Conservation (phyloP, 2,113 vertebrate genomes). For the Poicephalus meyeri region DNA sequence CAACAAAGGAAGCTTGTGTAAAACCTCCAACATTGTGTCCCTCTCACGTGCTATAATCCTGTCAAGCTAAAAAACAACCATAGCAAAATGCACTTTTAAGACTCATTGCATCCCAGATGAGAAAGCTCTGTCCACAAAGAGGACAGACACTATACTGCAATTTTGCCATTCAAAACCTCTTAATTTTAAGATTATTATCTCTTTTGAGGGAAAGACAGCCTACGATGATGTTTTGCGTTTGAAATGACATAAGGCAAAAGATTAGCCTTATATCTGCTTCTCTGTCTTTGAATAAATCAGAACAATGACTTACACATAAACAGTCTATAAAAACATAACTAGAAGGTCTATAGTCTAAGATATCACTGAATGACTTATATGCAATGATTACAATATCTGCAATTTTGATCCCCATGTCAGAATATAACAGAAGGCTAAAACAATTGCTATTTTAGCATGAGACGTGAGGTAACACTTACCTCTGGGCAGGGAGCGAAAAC, state of each 20-base stretch:
- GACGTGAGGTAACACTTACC: conserved; percentile 69
- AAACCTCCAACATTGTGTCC: conserved; percentile 24
- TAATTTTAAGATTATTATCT: neutral
- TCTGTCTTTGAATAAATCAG: neutral
- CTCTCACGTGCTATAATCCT: neutral
- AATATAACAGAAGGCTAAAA: neutral
- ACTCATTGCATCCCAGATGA: neutral
- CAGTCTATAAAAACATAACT: neutral
- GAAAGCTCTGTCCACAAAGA: neutral
- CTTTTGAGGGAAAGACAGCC: neutral
- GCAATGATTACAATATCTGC: neutral
- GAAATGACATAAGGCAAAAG: neutral
- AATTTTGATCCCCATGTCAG: neutral
- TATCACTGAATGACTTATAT: neutral
- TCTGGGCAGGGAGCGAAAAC: conserved; percentile 86
- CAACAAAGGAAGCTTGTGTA: conserved; percentile 51
- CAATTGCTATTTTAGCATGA: neutral
- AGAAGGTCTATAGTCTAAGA: neutral
- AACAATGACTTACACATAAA: neutral
- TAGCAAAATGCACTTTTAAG: neutral
- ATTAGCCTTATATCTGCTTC: neutral
- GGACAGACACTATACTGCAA: neutral
- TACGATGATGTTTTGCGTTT: neutral
- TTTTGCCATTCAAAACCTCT: neutral
- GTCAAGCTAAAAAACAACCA: conserved; percentile 11